Evolutionary conservation across 1,140 invertebrate genomes (phyloP), one percentile per base, ranked within the genome.

Genomic region (Drosophila watanabei): DNA sequence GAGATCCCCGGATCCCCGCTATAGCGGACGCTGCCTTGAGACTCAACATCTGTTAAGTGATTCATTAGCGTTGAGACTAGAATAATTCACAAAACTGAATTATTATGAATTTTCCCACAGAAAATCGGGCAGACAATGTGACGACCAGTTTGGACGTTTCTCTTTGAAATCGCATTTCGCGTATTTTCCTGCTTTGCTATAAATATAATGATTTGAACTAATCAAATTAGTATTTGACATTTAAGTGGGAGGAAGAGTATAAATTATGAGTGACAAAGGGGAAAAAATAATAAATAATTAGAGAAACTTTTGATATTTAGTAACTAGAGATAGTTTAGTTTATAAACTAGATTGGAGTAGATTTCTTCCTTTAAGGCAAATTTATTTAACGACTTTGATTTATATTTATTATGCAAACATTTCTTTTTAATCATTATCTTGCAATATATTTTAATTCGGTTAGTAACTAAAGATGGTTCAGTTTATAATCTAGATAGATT

Each of bases 11-110:
- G n/a, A 18, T 52, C 18, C 28, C 52, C 28, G 41, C 20, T 35
- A 54, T 35, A 54, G 32, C 49, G 45, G 66, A 57, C 5, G 37
- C 46, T 37, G 64, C 48, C 61, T 52, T 77, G 70, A 62, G 58
- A 80, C 52, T 65, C 59, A 84, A 81, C 86, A 90, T 90, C 86
- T 89, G 87, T 76, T 82, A 73, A 90, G 84, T 89, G 86, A 89
- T 59, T 89, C 86, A 89, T 86, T 90, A 88, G 69, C 52, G 80
- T 65, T 73, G 70, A 52, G 70, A 52, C 54, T 73, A 43, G 68
- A 61, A 73, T 73, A 73, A 60, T 73, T 72, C 56, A 32, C n/a
- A 73, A 73, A 73, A 73, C 48, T 80, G 71, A 87, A 76, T 45
- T 75, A 68, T 82, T 75, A 69, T 56, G 48, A 79, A 64, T 72